A percentile compares a stretch with the other conserved stretches of the same genome.
Evolutionary conservation across 2,797 vertebrate species (phyloP).

Genomic region (Propithecus deckenii): DNA sequence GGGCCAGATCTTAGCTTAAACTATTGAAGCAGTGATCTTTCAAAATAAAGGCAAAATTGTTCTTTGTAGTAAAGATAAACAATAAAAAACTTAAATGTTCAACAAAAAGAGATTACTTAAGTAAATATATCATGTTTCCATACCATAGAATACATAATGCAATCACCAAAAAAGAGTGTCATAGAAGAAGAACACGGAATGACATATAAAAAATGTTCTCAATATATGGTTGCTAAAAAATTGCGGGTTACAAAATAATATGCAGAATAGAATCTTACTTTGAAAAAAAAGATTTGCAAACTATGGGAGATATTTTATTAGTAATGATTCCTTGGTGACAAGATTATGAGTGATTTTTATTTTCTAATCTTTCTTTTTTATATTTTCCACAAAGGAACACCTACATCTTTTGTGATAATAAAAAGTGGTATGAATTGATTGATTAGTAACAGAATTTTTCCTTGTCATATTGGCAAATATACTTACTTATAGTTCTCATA

Average conservation of each 20-base stretch:
- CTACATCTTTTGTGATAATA: not conserved
- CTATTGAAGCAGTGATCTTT: not conserved
- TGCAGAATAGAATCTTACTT: not conserved
- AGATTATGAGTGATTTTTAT: not conserved
- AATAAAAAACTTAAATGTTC: not conserved
- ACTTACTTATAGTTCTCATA: not conserved
- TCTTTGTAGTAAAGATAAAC: not conserved
- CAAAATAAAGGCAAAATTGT: not conserved
- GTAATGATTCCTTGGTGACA: not conserved
- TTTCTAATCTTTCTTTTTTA: not conserved
- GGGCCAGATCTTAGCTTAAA: not conserved
- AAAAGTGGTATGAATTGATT: not conserved
- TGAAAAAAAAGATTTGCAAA: not conserved
- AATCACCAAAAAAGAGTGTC: not conserved
- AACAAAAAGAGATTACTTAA: not conserved
- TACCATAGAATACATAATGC: not conserved
- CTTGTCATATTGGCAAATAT: not conserved
- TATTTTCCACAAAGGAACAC: not conserved
- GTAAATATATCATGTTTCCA: not conserved
- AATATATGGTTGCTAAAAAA: not conserved
- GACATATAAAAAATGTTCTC: not conserved
- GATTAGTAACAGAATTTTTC: not conserved
- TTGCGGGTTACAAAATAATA: slow-evolving; percentile 25
- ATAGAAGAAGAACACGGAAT: not conserved
- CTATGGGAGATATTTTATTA: not conserved